Conservation (phyloP, 2,797 vertebrate species). For the Ambastaia sidthimunki region DNA sequence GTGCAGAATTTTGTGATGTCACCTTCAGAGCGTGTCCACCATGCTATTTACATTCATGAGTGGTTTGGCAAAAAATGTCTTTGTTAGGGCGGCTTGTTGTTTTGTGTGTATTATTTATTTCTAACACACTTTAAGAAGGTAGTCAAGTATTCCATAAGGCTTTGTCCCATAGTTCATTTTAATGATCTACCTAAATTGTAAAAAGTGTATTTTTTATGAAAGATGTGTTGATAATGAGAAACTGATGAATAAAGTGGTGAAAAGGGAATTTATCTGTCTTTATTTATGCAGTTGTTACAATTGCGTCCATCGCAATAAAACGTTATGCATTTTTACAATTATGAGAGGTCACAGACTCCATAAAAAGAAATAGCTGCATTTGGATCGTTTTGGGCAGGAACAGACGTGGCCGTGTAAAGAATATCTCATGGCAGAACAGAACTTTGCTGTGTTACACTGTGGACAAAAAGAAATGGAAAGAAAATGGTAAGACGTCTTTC, state of each 20-base stretch:
- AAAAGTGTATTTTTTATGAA: slow-evolving; percentile 63
- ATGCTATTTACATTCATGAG: not conserved
- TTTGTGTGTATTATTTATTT: slow-evolving; percentile 12
- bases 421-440: slow-evolving; percentile 64
- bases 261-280: not conserved
- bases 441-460: too few relatives aligned
- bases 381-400: slow-evolving; percentile 69
- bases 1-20: not conserved
- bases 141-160: slow-evolving; percentile 11
- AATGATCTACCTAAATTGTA: slow-evolving; percentile 46
- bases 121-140: not conserved
- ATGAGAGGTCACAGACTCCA: slow-evolving; percentile 50
- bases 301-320: not conserved
- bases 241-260: slow-evolving; percentile 51
- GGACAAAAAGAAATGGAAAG: too few relatives aligned
- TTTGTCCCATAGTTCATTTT: slow-evolving; percentile 25
- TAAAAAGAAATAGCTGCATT: slow-evolving; percentile 72
- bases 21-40: not conserved
- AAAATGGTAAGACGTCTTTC: too few relatives aligned
- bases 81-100: not conserved
- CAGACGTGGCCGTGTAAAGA: slow-evolving; percentile 70
- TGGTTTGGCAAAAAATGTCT: slow-evolving; percentile 8
- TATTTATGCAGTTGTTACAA: not conserved
- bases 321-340: not conserved
- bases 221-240: slow-evolving; percentile 34